Evolutionary conservation across 2,113 vertebrate genomes (phyloP).

Genomic region (Antechinus stuartii): DNA sequence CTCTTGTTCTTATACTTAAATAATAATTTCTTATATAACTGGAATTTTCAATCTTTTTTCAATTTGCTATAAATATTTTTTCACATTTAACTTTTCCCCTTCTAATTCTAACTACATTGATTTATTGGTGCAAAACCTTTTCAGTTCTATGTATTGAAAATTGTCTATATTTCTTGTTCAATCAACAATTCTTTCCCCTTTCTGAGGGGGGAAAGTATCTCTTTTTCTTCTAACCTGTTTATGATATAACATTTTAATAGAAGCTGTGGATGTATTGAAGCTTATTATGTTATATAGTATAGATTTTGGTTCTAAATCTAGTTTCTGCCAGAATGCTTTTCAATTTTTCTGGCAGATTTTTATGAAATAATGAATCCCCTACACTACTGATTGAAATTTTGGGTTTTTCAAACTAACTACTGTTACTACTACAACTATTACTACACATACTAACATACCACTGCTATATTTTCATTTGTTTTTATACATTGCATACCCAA

Average conservation of each 20-base stretch:
- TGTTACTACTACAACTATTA: background rate
- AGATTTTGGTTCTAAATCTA: background rate
- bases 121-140: too few relatives aligned
- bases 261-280: background rate
- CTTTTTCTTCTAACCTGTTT: background rate
- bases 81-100: too few relatives aligned
- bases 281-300: background rate
- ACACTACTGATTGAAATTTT: background rate
- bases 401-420: background rate
- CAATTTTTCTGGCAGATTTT: background rate
- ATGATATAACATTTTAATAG: background rate
- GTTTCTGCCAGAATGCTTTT: background rate
- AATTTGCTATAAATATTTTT: too few relatives aligned
- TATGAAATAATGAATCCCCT: background rate
- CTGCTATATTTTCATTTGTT: background rate
- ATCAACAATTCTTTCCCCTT: background rate
- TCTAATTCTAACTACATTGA: too few relatives aligned
- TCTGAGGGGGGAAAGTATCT: background rate
- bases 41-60: too few relatives aligned
- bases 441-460: background rate
- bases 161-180: too few relatives aligned
- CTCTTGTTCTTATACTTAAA: too few relatives aligned
- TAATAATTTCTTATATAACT: too few relatives aligned
- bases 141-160: too few relatives aligned
- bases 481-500: background rate